Conservation (phyloP, 2,797 vertebrate genomes). For the Siniperca scherzeri region DNA sequence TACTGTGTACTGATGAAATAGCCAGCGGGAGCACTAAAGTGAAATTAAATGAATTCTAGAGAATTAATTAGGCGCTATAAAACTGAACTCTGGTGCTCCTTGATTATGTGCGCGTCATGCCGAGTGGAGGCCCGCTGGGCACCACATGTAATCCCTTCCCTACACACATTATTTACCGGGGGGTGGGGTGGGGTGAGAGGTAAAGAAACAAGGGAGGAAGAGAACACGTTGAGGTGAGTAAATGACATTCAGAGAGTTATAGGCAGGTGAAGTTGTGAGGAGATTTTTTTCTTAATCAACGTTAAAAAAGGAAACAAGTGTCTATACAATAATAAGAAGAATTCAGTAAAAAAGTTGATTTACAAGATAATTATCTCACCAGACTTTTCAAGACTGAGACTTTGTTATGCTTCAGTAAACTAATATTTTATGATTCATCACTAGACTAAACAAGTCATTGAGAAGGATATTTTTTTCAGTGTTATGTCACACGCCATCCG, state of each 20-base stretch:
- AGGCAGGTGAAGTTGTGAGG: background rate
- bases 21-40: constrained; percentile 58
- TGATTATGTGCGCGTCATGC: constrained; percentile 69
- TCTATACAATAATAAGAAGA: no score
- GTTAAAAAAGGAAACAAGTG: background rate
- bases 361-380: background rate
- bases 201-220: background rate
- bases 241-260: background rate
- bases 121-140: constrained; percentile 49
- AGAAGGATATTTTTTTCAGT: constrained; percentile 11
- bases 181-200: no score
- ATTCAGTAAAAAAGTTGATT: background rate
- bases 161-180: constrained; percentile 39
- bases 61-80: constrained; percentile 72
- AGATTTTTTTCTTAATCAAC: background rate
- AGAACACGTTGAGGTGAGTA: background rate
- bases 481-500: constrained; percentile 44
- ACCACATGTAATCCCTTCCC: constrained; percentile 47
- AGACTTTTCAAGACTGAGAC: background rate
- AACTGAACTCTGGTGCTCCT: constrained; percentile 63
- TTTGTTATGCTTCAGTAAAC: background rate
- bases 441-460: background rate
- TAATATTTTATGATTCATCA: background rate
- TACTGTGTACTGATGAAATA: constrained; percentile 32
- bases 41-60: constrained; percentile 69